phyloP scores from a whole-genome alignment of 2,888 invertebrate genomes.

The Orthosia cruda region DNA sequence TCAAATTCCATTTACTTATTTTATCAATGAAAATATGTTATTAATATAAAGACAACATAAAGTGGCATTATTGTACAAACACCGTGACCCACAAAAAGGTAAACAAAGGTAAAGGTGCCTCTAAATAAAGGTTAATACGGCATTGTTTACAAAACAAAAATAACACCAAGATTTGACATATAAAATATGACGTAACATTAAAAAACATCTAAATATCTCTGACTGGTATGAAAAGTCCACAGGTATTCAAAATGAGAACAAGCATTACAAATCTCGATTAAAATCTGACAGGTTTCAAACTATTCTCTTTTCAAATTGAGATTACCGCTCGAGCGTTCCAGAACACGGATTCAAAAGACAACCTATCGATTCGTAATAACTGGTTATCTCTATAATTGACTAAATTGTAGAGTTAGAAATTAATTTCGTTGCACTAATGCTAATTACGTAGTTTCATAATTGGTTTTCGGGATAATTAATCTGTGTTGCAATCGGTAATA shows the following conservation, averaged over 20 bases:
- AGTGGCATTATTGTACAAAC: slow-evolving; percentile 25
- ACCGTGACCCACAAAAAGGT: slow-evolving; percentile 42
- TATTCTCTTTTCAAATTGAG: slow-evolving; percentile 5
- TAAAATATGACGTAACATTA: slow-evolving; percentile 30
- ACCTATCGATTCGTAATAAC: neutral
- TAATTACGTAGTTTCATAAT: slow-evolving; percentile 57
- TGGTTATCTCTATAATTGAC: slow-evolving; percentile 5
- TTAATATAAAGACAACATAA: slow-evolving; percentile 2
- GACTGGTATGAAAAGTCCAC: neutral
- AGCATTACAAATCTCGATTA: slow-evolving; percentile 2
- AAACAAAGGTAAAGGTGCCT: slow-evolving; percentile 32
- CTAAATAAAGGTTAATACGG: slow-evolving; percentile 31
- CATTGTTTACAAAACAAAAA: slow-evolving; percentile 40
- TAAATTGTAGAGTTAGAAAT: slow-evolving; percentile 26
- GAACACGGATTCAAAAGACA: slow-evolving; percentile 1
- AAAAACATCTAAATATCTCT: slow-evolving; percentile 1
- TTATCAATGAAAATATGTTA: slow-evolving; percentile 22
- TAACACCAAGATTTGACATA: slow-evolving; percentile 35
- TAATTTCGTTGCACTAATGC: slow-evolving; percentile 49
- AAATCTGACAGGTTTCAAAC: neutral
- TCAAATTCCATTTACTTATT: too few species aligned
- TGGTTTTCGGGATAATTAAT: slow-evolving; percentile 54
- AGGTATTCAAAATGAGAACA: neutral
- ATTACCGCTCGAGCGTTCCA: neutral
- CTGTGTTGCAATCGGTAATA: slow-evolving; percentile 44